Evolutionary conservation across 2,888 invertebrate genomes (phyloP).

Genomic region (Notodonta ziczac): DNA sequence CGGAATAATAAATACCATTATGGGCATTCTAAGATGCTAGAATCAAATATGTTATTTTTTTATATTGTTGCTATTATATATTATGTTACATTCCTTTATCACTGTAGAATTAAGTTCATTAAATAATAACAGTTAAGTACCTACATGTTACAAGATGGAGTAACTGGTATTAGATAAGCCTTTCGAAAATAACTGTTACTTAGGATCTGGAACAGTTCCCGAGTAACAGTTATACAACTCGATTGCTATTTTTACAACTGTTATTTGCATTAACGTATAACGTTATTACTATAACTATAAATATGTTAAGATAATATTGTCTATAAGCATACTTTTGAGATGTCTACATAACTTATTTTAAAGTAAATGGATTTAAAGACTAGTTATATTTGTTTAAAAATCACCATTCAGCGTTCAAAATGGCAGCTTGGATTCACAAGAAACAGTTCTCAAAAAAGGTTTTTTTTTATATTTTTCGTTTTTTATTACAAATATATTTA

Average conservation of each 20-base stretch:
- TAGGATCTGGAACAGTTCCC: no score
- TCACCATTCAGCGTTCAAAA: constrained; percentile 37
- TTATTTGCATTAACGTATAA: neutral
- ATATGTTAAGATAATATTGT: constrained; percentile 23
- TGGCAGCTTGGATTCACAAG: constrained; percentile 53
- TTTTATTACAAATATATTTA: constrained; percentile 6
- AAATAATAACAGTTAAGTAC: no score
- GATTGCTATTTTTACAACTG: neutral
- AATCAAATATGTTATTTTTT: no score
- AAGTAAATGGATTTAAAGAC: constrained; percentile 51
- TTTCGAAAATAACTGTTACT: no score
- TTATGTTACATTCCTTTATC: constrained; percentile 27
- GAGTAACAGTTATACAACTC: no score
- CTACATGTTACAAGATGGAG: no score
- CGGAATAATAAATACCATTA: no score
- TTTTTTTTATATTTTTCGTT: constrained; percentile 26
- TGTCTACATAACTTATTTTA: constrained; percentile 27
- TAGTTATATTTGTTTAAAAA: constrained; percentile 50
- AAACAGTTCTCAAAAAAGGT: constrained; percentile 39
- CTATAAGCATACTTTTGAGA: constrained; percentile 37
- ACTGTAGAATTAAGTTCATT: constrained; percentile 4
- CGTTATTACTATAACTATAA: neutral
- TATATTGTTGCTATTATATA: constrained; percentile 16
- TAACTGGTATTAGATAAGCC: no score
- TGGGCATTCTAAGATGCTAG: no score